Conservation (phyloP, 2,888 invertebrate genomes). For the Eupithecia exiguata region DNA sequence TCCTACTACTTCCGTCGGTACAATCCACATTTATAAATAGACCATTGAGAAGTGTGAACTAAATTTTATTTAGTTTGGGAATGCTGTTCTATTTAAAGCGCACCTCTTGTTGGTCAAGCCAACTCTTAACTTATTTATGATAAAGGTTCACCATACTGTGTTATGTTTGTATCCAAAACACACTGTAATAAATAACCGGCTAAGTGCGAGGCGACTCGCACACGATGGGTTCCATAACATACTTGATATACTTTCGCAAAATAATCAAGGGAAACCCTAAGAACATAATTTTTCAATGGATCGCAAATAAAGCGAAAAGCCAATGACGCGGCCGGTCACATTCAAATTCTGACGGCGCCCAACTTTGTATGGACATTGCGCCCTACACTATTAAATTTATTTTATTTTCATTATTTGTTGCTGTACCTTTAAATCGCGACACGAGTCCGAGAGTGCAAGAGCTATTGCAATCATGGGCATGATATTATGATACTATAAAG, state of each 20-base stretch:
- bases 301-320: too few relatives aligned
- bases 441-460: too few relatives aligned
- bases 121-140: not conserved
- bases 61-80: conserved; percentile 43
- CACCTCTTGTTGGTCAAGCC: conserved; percentile 9
- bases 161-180: not conserved
- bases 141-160: not conserved
- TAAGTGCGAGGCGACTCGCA: too few relatives aligned
- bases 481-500: too few relatives aligned
- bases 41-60: conserved; percentile 43
- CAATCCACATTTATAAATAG: conserved; percentile 35
- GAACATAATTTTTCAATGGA: too few relatives aligned
- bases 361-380: too few relatives aligned
- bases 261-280: not conserved
- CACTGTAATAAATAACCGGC: not conserved
- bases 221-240: not conserved
- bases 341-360: too few relatives aligned
- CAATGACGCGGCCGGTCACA: too few relatives aligned
- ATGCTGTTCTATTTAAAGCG: conserved; percentile 23
- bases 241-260: not conserved
- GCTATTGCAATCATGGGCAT: too few relatives aligned
- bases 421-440: too few relatives aligned
- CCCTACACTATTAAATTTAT: too few relatives aligned
- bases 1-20: conserved; percentile 37
- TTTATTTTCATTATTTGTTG: too few relatives aligned